Evolutionary conservation across 64 coral and sea anemone species (phyloP).

Genomic region (Anthopleura sola): DNA sequence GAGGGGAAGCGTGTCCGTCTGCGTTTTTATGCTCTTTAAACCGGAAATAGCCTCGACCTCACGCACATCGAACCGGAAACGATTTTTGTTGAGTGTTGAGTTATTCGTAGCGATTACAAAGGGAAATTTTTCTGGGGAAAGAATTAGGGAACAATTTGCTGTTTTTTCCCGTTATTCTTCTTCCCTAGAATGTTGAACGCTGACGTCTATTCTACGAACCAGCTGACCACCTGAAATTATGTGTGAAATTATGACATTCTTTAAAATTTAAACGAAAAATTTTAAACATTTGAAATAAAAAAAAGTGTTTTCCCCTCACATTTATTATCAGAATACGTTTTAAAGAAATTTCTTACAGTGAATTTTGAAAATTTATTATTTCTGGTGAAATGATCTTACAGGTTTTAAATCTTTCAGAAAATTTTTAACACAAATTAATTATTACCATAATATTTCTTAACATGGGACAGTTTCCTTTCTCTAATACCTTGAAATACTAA

Average conservation of each 20-base stretch:
- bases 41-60: slow-evolving; percentile 52
- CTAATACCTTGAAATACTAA: background rate
- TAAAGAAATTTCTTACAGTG: too few relatives aligned
- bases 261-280: background rate
- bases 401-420: too few relatives aligned
- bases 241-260: background rate
- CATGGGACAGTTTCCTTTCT: too few relatives aligned
- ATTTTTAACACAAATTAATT: too few relatives aligned
- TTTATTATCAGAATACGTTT: background rate
- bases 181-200: background rate
- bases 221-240: background rate
- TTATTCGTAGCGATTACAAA: background rate
- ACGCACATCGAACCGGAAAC: background rate
- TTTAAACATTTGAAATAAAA: background rate
- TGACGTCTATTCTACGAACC: background rate
- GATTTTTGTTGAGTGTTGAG: background rate
- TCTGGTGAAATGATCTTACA: background rate
- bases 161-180: slow-evolving; percentile 7
- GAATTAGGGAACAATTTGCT: background rate
- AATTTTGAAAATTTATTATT: too few relatives aligned
- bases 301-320: background rate
- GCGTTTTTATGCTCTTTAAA: slow-evolving; percentile 59
- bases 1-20: background rate
- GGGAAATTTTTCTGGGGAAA: background rate
- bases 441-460: too few relatives aligned